Base-by-base conservation (phyloP, 2,113 vertebrate genomes). In the Rhinolophus sinicus region DNA sequence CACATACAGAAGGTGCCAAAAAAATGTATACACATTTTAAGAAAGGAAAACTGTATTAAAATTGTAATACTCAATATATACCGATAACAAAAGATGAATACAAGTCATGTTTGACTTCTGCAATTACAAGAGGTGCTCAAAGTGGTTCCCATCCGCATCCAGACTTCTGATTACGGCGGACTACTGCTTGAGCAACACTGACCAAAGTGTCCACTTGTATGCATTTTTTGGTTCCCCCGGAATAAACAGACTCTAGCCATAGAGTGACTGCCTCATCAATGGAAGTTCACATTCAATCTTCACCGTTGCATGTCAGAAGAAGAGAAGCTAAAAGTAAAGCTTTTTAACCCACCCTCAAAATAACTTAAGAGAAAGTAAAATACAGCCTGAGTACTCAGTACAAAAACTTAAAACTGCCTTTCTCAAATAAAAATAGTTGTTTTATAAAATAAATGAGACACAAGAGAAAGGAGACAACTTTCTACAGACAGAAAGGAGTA, bases 281-380 rank as follows among this genome's bases (percentile, higher is more conserved):
- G 19, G 14, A 89, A 84, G 28, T 28, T 96, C 62, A 28, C 26
- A 38, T 65, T 28, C 54, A 44, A 44, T 44, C 65, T 21, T 67
- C 69, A 72, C 0, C 70, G 75, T 28, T 58, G 5, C 24, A 67
- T 19, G 30, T 70, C 85, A 83, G 69, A 84, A 87, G 58, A 75
- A 47, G 2, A 83, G 28, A 60, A 40, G 28, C 52, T 81, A 40
- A 80, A 14, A 50, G 65, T 65, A 33, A 92, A 50, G 26, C 24
- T 70, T 76, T 84, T 50, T 76, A 52, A 80, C n/a, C 33, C 70
- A 90, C 33, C 60, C 40, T 88, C 67, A 93, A 82, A 94, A 73
- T 54, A 85, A 89, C 40, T 35, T 70, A 75, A 0, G n/a, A 80
- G 11, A 50, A 96, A 88, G 69, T 90, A 80, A 87, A 40, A 72